phyloP scores from a whole-genome alignment of 2,888 invertebrate genomes.

The Pachymerium ferrugineum region DNA sequence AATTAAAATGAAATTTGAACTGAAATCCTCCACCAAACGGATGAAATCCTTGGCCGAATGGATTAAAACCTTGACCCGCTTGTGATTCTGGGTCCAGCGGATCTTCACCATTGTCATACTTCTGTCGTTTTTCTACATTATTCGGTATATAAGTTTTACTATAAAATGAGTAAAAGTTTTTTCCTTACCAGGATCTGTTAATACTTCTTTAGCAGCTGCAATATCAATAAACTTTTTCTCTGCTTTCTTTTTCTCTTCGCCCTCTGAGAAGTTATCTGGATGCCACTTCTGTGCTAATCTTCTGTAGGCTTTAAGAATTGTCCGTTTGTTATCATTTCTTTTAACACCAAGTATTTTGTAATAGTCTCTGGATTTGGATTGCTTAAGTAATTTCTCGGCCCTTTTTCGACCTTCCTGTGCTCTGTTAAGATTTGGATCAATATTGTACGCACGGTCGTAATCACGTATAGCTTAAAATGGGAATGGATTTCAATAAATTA shows the following conservation, averaged over 20 bases:
- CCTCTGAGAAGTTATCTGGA: constrained; percentile 84
- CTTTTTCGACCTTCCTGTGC: constrained; percentile 83
- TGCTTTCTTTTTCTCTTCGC: constrained; percentile 80
- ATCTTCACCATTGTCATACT: constrained; percentile 92
- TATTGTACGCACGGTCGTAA: constrained; percentile 75
- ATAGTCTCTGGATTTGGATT: constrained; percentile 88
- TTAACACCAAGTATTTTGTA: constrained; percentile 94
- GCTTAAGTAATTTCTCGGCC: constrained; percentile 87
- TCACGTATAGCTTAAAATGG: constrained; percentile 68
- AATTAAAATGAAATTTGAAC: constrained; percentile 96
- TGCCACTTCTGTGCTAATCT: constrained; percentile 98
- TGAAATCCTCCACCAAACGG: constrained; percentile 64
- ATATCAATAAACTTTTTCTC: constrained; percentile 98
- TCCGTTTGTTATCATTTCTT: constrained; percentile 81
- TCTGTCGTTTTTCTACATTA: constrained; percentile 77
- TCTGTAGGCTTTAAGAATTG: constrained; percentile 92
- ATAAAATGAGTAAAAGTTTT: not conserved
- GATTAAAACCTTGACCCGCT: constrained; percentile 60
- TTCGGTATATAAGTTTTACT: not conserved
- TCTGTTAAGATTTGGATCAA: constrained; percentile 69
- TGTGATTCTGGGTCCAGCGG: constrained; percentile 89
- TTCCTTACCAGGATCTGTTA: constrained; percentile 56
- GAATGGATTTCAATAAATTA: not conserved
- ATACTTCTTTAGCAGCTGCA: constrained; percentile 96
- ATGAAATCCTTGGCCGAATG: constrained; percentile 63